These are phyloP conservation scores for Cataglyphis albicans DNA, from an alignment of 2,888 invertebrate genomes.

Conservation along the genomic window DNA sequence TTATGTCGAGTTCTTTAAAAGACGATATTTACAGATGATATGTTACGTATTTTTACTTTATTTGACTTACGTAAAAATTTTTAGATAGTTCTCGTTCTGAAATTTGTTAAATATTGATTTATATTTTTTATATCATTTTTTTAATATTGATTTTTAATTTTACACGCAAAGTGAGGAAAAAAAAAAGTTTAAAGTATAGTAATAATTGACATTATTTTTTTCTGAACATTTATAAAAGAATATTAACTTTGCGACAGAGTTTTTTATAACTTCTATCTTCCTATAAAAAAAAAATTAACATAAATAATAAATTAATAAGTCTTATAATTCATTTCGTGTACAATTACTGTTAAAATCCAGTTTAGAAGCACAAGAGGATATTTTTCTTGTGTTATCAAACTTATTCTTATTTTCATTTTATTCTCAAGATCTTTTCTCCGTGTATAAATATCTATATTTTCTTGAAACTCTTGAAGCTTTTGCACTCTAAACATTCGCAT, in stretches of 20 bases:
- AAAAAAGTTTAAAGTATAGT: neutral
- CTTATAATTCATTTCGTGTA: neutral
- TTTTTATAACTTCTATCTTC: neutral
- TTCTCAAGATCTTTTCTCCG: neutral
- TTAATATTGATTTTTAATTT: neutral
- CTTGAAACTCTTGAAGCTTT: slow-evolving; percentile 1
- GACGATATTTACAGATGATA: neutral
- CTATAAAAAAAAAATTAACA: neutral
- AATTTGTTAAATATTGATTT: neutral
- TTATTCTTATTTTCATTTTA: neutral
- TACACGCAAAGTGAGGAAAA: neutral
- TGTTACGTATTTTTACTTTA: neutral
- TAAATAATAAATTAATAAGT: neutral
- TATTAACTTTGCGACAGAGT: neutral
- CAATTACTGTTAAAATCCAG: neutral
- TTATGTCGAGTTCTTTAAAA: neutral
- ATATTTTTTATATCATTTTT: neutral
- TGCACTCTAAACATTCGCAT: slow-evolving; percentile 2
- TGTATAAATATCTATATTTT: slow-evolving; percentile 13
- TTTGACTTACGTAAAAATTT: neutral
- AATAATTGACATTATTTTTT: neutral
- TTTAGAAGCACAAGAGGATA: neutral
- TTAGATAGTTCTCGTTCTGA: neutral
- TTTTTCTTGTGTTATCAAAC: neutral
- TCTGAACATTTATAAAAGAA: neutral